Conservation (phyloP, 2,113 vertebrate genomes). For the Sinocyclocheilus anshuiensis region DNA sequence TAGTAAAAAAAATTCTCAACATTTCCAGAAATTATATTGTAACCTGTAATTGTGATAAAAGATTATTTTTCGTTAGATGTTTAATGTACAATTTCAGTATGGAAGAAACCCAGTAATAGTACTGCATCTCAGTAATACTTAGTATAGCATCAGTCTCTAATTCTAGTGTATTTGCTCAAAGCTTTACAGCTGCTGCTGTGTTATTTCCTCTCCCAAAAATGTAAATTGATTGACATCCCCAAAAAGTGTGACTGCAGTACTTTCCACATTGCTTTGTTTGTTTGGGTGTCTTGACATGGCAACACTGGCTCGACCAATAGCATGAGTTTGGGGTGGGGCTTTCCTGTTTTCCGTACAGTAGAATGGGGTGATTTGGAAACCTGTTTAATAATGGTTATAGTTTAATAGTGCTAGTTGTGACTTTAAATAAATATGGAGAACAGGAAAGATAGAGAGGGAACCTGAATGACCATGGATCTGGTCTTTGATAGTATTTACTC, state of each 20-base stretch:
- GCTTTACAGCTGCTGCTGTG: neutral
- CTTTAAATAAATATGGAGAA: neutral
- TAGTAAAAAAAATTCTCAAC: neutral
- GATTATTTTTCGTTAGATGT: neutral
- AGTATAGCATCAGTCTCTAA: neutral
- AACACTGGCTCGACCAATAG: neutral
- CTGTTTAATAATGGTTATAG: neutral
- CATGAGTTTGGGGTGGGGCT: neutral
- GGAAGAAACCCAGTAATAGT: constrained; percentile 1
- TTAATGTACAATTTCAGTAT: constrained; percentile 3
- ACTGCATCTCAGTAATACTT: neutral
- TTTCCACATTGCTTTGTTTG: constrained; percentile 22
- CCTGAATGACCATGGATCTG: constrained; percentile 4
- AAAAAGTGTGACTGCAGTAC: neutral
- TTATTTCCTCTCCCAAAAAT: neutral
- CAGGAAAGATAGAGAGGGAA: neutral
- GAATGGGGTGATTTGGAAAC: neutral
- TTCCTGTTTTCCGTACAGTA: neutral
- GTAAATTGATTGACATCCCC: neutral
- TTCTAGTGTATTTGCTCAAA: neutral
- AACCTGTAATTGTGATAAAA: neutral
- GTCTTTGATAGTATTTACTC: constrained; percentile 30
- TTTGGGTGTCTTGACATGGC: constrained; percentile 6
- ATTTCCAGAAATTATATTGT: neutral
- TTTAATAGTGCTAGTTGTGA: neutral